phyloP scores from a whole-genome alignment of 2,113 vertebrate species.

The Thunnus thynnus region DNA sequence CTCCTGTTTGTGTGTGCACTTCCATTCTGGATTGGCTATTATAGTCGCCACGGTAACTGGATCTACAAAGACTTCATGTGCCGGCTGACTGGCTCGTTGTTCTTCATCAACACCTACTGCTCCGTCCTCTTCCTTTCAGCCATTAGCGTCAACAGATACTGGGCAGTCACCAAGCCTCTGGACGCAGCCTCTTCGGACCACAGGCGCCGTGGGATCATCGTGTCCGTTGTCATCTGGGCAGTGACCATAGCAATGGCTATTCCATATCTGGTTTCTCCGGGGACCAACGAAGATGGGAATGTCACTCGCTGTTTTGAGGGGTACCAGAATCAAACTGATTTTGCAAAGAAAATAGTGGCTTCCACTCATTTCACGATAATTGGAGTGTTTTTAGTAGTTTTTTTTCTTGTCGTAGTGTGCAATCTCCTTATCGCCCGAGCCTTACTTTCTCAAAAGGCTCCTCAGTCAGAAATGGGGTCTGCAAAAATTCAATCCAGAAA shows the following conservation, averaged over 20 bases:
- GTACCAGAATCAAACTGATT: slow-evolving; percentile 62
- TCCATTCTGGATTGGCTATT: slow-evolving; percentile 94
- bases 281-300: slow-evolving; percentile 53
- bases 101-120: slow-evolving; percentile 95
- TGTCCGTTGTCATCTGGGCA: slow-evolving; percentile 88
- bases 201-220: slow-evolving; percentile 85
- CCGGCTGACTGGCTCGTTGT: slow-evolving; percentile 88
- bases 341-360: slow-evolving; percentile 14
- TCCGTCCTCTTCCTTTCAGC: slow-evolving; percentile 92
- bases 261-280: slow-evolving; percentile 74
- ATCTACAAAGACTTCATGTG: slow-evolving; percentile 84
- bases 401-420: slow-evolving; percentile 88
- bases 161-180: slow-evolving; percentile 91
- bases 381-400: slow-evolving; percentile 86
- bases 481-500: slow-evolving; percentile 23
- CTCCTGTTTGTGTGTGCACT: slow-evolving; percentile 91
- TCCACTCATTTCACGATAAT: slow-evolving; percentile 87
- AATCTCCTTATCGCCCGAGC: slow-evolving; percentile 89
- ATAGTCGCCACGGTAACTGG: slow-evolving; percentile 89
- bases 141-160: slow-evolving; percentile 95
- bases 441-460: slow-evolving; percentile 78
- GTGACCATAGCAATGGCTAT: slow-evolving; percentile 75
- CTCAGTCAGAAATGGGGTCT: slow-evolving; percentile 45
- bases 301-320: slow-evolving; percentile 89
- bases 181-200: slow-evolving; percentile 87